Evolutionary conservation across 2,888 invertebrate species (phyloP).

Genomic region (Buathra laborator): DNA sequence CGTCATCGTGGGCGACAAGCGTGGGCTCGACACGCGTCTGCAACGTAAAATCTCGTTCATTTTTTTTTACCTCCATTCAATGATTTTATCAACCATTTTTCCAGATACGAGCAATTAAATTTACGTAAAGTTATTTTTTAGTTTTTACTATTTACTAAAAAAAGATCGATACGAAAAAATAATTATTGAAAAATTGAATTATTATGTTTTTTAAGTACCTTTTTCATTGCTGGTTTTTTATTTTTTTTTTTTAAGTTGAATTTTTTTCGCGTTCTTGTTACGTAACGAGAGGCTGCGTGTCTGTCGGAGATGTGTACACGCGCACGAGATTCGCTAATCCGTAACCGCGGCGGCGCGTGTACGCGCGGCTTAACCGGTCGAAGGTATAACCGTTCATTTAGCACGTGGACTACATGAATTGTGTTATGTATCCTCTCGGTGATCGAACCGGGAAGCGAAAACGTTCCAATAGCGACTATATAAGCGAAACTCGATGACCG

Average conservation of each 20-base stretch:
- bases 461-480: background rate
- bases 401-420: conserved; percentile 24
- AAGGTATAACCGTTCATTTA: conserved; percentile 37
- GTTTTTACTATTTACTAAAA: background rate
- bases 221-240: background rate
- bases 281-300: conserved; percentile 9
- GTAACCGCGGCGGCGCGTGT: background rate
- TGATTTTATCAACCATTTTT: background rate
- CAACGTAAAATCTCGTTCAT: background rate
- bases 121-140: background rate
- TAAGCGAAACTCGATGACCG: background rate
- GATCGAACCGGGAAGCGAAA: conserved; percentile 32
- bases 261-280: background rate
- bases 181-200: too few relatives aligned
- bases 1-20: background rate
- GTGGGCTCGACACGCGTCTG: background rate
- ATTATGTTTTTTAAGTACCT: background rate
- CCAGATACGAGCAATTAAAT: background rate
- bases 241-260: background rate
- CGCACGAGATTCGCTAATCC: conserved; percentile 37
- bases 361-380: conserved; percentile 33
- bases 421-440: background rate
- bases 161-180: too few relatives aligned
- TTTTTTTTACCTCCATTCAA: background rate
- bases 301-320: conserved; percentile 6